Percentiles rank a stretch among this genome's conserved stretches.
phyloP scores from a whole-genome alignment of 2,113 vertebrate species.

The Poeciliopsis retropinna region DNA sequence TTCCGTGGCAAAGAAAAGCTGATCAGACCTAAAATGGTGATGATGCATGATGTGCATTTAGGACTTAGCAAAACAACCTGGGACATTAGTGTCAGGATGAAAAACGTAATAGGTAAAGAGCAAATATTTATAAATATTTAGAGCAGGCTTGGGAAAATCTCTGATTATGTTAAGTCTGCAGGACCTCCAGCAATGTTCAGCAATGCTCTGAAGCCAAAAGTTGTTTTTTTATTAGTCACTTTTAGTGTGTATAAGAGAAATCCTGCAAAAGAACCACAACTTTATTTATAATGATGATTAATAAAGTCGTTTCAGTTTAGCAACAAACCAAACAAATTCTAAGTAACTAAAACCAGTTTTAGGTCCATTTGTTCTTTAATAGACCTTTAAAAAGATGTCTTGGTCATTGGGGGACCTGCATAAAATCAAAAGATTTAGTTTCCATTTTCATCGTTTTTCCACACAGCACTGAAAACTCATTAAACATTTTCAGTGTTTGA shows the following conservation, averaged over 20 bases:
- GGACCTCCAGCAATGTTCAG: no score
- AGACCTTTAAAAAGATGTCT: neutral
- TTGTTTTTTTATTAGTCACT: no score
- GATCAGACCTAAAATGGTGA: constrained; percentile 6
- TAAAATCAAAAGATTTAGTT: constrained; percentile 1
- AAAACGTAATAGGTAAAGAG: neutral
- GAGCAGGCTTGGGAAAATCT: no score
- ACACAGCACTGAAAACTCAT: neutral
- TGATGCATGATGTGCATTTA: neutral
- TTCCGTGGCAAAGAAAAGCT: constrained; percentile 15
- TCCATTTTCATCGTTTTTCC: constrained; percentile 9
- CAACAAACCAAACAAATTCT: no score
- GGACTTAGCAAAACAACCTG: neutral
- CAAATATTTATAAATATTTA: no score
- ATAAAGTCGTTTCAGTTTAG: no score
- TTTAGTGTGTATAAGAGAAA: no score
- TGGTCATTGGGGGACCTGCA: constrained; percentile 3
- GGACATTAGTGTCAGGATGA: neutral
- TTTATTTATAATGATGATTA: no score
- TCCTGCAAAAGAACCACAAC: no score
- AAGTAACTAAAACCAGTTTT: no score
- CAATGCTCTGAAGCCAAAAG: no score
- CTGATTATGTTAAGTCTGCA: no score
- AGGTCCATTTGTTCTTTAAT: neutral
- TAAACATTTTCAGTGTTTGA: neutral